These are phyloP conservation scores for Gryllus longicercus DNA, from an alignment of 2,888 invertebrate species.

Conservation along the genomic window DNA sequence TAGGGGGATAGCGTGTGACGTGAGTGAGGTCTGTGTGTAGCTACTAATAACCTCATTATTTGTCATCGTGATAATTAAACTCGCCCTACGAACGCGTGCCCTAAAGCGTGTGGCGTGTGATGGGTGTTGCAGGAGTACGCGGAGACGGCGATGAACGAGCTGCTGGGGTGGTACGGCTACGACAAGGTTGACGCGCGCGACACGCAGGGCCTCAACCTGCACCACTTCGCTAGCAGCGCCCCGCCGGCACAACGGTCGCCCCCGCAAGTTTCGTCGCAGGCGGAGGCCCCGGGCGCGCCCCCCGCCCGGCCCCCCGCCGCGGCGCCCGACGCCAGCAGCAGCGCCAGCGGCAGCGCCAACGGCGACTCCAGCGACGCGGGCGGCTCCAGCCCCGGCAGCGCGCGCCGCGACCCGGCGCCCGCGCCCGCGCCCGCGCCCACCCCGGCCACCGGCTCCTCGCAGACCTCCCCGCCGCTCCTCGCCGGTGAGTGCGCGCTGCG, in stretches of 20 bases:
- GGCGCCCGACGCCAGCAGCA: constrained; percentile 22
- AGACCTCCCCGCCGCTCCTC: constrained; percentile 33
- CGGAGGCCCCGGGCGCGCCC: neutral
- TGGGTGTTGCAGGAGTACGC: constrained; percentile 73
- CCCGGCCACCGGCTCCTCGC: constrained; percentile 31
- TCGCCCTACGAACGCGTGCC: too few relatives aligned
- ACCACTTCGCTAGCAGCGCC: constrained; percentile 46
- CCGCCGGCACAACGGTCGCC: constrained; percentile 30
- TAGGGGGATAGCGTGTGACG: too few relatives aligned
- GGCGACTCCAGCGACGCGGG: neutral
- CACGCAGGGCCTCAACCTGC: constrained; percentile 52
- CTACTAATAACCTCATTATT: too few relatives aligned
- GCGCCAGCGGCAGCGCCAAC: constrained; percentile 20
- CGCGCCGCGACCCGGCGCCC: constrained; percentile 31
- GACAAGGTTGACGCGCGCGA: constrained; percentile 66
- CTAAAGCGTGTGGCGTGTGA: too few relatives aligned
- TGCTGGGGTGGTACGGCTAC: constrained; percentile 89
- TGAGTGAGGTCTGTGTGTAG: too few relatives aligned
- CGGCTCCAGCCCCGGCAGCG: constrained; percentile 22
- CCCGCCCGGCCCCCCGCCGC: neutral
- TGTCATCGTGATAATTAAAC: too few relatives aligned
- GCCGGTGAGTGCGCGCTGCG: constrained; percentile 20
- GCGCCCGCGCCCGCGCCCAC: constrained; percentile 32
- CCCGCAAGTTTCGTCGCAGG: neutral
- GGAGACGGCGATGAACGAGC: constrained; percentile 87